A percentile compares a stretch with the other conserved stretches of the same genome.
phyloP scores from a whole-genome alignment of 1,140 invertebrate species.

The Drosophila mauritiana region DNA sequence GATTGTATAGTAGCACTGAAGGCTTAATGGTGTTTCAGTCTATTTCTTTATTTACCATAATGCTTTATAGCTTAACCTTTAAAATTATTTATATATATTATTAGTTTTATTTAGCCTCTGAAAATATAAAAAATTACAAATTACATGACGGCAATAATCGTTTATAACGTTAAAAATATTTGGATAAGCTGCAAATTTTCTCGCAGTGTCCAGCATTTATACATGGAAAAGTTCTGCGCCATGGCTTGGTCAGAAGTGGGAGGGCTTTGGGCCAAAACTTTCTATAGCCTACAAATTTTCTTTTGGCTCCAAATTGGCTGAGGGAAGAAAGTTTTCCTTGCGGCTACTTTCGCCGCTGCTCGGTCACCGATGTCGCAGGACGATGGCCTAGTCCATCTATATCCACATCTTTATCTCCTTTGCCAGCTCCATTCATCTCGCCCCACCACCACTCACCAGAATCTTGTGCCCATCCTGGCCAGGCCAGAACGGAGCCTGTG shows the following conservation, averaged over 20 bases:
- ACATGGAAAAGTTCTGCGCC: conserved; percentile 29
- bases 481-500: conserved; percentile 25
- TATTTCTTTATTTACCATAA: no score
- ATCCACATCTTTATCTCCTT: neutral
- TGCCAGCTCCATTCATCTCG: no score
- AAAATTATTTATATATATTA: no score
- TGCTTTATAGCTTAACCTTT: no score
- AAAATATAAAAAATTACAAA: no score
- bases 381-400: neutral
- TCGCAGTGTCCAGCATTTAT: conserved; percentile 4
- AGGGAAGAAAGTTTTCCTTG: conserved; percentile 72
- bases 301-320: conserved; percentile 77
- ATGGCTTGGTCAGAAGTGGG: conserved; percentile 10
- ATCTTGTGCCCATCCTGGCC: conserved; percentile 1
- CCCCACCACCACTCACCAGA: neutral
- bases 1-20: neutral
- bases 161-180: no score
- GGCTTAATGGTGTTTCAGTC: no score
- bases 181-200: neutral
- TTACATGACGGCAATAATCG: no score
- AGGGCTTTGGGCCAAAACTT: conserved; percentile 50
- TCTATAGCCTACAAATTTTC: conserved; percentile 80
- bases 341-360: conserved; percentile 64
- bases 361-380: conserved; percentile 14
- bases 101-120: no score